These are phyloP conservation scores for Drosophila subpulchrella DNA, from an alignment of 1,140 invertebrate genomes.

Conservation along the genomic window DNA sequence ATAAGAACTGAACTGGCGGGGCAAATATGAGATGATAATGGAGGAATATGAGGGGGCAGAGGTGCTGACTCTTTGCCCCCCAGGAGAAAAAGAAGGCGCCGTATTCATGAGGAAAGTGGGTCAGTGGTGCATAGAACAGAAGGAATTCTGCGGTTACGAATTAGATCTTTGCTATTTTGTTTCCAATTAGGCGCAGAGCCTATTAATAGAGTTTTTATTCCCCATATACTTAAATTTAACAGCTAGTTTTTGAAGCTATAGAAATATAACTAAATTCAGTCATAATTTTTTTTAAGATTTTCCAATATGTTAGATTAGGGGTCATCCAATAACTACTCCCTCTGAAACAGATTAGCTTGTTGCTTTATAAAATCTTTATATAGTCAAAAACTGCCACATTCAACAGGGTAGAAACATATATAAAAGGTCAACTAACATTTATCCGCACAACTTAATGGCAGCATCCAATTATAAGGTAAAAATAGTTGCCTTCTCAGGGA, in stretches of 20 bases:
- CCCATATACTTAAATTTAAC: too few relatives aligned
- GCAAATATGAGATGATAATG: slow-evolving; percentile 26
- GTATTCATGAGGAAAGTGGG: slow-evolving; percentile 57
- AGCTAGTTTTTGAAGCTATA: not conserved
- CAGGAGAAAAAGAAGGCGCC: slow-evolving; percentile 31
- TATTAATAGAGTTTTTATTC: not conserved
- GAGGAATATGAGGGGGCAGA: not conserved
- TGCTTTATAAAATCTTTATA: too few relatives aligned
- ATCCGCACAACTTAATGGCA: too few relatives aligned
- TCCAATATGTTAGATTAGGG: too few relatives aligned
- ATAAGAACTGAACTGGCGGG: slow-evolving; percentile 52
- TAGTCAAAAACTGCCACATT: too few relatives aligned
- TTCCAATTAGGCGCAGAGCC: not conserved
- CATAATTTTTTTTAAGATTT: too few relatives aligned
- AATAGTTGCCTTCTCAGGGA: not conserved
- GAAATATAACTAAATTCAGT: not conserved
- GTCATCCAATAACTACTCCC: too few relatives aligned
- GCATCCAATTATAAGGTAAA: too few relatives aligned
- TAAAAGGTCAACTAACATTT: too few relatives aligned
- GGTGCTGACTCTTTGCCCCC: slow-evolving; percentile 37
- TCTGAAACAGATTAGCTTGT: too few relatives aligned
- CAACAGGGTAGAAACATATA: too few relatives aligned
- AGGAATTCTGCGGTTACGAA: not conserved
- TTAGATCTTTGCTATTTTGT: not conserved
- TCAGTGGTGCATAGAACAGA: slow-evolving; percentile 39